Evolutionary conservation across 2,113 vertebrate genomes (phyloP), one percentile per base, ranked within the genome.

Genomic region (Lota lota): DNA sequence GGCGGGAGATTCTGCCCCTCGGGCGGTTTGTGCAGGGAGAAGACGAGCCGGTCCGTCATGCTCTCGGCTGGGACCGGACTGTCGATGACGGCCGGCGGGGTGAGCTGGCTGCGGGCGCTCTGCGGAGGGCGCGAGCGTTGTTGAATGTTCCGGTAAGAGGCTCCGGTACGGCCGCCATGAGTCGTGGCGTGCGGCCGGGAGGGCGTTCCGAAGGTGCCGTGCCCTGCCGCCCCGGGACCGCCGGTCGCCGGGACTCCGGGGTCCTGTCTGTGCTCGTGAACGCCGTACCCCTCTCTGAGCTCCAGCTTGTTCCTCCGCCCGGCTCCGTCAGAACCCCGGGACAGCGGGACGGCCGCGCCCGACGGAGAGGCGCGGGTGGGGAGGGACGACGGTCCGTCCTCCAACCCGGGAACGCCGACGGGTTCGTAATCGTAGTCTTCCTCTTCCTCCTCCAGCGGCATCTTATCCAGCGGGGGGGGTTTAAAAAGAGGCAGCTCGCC

Each of bases 391-490:
- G 83, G 66, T 22, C 66, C 61, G 18, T 59, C 70, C 66, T 72
- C 73, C 2, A 68, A 66, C 63, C 82, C 83, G 21, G 66, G 0
- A 47, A 79, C 58, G 68, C 88, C 79, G 14, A 72, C 68, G 0
- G 80, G 50, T 64, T 74, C 36, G 53, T 93, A 82, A 66, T 94
- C 90, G n/a, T 94, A 90, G 50, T 89, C 88, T 67, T 33, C 28
- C 28, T 88, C 54, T 0, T 84, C 81, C 65, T 90, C 89, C 60
- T 87, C 88, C n/a, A 51, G 12, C 66, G 66, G 73, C 7, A 69
- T 77, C 22, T 77, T 80, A 28, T 84, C 67, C 0, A 62, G 21
- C 1, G 60, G 62, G 0, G 50, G 20, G 2, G 57, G 14, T 75
- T 87, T 88, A 40, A 87, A 90, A 7, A 84, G 74, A 51, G 87